These are phyloP conservation scores for Ecdyonurus torrentis DNA, from an alignment of 2,888 invertebrate genomes.

Conservation along the genomic window DNA sequence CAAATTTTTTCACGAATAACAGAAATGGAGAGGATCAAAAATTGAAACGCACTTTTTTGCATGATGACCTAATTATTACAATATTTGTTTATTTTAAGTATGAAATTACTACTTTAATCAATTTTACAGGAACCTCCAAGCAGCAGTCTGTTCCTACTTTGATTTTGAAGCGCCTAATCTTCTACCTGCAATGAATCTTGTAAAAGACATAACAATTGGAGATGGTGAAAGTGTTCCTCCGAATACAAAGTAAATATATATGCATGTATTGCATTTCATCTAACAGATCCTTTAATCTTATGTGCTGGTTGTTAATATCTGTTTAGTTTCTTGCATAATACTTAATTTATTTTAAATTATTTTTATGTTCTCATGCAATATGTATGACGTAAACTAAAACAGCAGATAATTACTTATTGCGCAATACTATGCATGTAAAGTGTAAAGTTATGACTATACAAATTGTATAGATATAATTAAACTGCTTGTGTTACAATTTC, in stretches of 20 bases:
- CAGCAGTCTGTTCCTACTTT: constrained; percentile 88
- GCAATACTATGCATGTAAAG: no score
- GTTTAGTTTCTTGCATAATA: no score
- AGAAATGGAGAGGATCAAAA: background rate
- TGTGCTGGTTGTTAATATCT: no score
- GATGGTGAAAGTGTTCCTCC: constrained; percentile 61
- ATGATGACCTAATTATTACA: background rate
- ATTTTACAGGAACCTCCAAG: constrained; percentile 79
- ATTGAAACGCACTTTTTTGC: background rate
- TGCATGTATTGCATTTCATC: no score
- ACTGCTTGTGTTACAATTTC: background rate
- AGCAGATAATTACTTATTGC: no score
- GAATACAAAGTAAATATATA: constrained; percentile 38
- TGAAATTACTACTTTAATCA: constrained; percentile 16
- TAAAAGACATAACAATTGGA: constrained; percentile 55
- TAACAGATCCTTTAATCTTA: no score
- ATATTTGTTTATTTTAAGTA: constrained; percentile 5
- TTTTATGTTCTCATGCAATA: no score
- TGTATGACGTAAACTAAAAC: no score
- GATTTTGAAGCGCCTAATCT: constrained; percentile 63
- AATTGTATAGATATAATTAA: background rate
- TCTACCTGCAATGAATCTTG: constrained; percentile 59
- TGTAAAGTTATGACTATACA: no score
- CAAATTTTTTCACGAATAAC: background rate
- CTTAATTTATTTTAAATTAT: no score